A percentile compares a stretch with the other conserved stretches of the same genome.
Conservation (phyloP, 2,113 vertebrate genomes). For the Periophthalmodon schlosseri region DNA sequence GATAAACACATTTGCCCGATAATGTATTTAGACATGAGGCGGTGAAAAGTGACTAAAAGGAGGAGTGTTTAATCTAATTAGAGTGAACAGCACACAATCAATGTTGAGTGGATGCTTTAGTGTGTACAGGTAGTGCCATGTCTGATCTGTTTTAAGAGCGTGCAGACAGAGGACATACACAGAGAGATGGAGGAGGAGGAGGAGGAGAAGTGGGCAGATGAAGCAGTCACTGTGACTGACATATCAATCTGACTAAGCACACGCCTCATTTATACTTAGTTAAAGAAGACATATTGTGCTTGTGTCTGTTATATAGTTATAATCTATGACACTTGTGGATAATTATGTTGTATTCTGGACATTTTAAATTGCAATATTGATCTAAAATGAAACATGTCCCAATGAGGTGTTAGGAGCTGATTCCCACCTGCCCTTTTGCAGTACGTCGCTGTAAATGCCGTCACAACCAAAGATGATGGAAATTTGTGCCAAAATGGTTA, state of each 20-base stretch:
- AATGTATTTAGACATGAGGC: too few species aligned
- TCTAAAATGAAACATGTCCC: too few species aligned
- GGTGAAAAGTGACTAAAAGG: not conserved
- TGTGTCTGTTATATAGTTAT: too few species aligned
- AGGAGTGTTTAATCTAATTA: not conserved
- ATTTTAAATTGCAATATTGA: too few species aligned
- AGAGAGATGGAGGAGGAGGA: constrained; percentile 17
- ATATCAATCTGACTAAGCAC: constrained; percentile 28
- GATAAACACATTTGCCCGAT: too few species aligned
- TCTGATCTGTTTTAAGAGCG: constrained; percentile 5
- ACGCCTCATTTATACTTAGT: constrained; percentile 39
- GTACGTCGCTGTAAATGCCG: not conserved
- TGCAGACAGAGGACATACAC: constrained; percentile 18
- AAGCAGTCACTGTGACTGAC: constrained; percentile 35
- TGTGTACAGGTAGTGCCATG: not conserved
- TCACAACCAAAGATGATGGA: not conserved
- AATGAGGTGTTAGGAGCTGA: too few species aligned
- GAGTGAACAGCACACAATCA: not conserved
- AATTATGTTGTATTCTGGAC: too few species aligned
- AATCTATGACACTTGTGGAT: too few species aligned
- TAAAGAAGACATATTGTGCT: not conserved
- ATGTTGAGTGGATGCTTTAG: not conserved
- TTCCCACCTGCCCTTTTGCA: too few species aligned
- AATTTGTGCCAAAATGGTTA: too few species aligned
- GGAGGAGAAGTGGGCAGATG: constrained; percentile 42